A percentile compares a stretch with the other conserved stretches of the same genome.
These are phyloP conservation scores for Pagetopsis macropterus DNA, from an alignment of 2,797 vertebrate genomes.

Conservation along the genomic window DNA sequence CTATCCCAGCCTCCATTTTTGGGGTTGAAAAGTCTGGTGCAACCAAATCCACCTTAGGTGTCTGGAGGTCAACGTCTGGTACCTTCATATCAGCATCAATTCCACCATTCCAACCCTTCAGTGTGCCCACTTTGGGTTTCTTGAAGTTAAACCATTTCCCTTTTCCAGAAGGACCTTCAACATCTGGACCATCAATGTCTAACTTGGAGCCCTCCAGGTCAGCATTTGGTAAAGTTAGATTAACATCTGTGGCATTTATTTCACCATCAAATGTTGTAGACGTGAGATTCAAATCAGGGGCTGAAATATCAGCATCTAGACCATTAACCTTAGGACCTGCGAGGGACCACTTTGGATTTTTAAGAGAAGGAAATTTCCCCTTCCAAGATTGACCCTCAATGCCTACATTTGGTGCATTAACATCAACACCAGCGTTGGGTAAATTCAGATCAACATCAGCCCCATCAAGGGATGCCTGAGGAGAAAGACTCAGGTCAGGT, in stretches of 20 bases:
- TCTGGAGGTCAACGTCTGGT: conserved; percentile 58
- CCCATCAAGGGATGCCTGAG: conserved; percentile 38
- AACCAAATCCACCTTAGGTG: conserved; percentile 52
- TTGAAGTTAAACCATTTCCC: conserved; percentile 62
- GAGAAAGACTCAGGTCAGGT: conserved; percentile 55
- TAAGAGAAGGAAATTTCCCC: conserved; percentile 67
- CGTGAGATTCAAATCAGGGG: conserved; percentile 49
- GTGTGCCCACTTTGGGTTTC: conserved; percentile 60
- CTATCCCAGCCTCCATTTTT: conserved; percentile 52
- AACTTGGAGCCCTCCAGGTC: conserved; percentile 50
- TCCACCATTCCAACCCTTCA: conserved; percentile 58
- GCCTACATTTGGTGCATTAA: conserved; percentile 58
- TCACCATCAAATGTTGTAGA: conserved; percentile 61
- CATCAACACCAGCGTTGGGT: conserved; percentile 51
- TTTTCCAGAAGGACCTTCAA: conserved; percentile 61
- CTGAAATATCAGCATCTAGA: conserved; percentile 36
- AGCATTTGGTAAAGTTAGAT: conserved; percentile 53
- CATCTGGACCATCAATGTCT: conserved; percentile 53
- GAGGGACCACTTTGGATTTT: conserved; percentile 50
- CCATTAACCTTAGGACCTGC: conserved; percentile 58
- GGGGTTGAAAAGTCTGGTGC: conserved; percentile 66
- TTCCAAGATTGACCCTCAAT: conserved; percentile 51
- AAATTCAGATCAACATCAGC: conserved; percentile 50
- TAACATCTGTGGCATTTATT: conserved; percentile 47
- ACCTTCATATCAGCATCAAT: conserved; percentile 21